Conservation (phyloP, 2,888 invertebrate genomes). For the Amorpha juglandis region DNA sequence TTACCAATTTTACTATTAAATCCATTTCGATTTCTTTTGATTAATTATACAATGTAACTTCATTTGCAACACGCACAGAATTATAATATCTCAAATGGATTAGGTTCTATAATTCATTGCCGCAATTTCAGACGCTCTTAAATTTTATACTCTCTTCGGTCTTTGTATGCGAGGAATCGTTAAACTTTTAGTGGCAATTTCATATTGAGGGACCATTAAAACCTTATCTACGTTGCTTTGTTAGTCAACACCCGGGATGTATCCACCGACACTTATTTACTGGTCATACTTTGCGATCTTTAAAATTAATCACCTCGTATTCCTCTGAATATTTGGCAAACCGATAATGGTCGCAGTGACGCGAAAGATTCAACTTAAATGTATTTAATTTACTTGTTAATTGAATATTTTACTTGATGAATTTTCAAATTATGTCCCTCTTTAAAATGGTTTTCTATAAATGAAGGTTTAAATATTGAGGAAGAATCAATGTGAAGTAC, state of each 20-base stretch:
- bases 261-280: constrained; percentile 37
- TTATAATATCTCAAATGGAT: constrained; percentile 14
- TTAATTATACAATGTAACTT: background rate
- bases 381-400: too few species aligned
- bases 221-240: constrained; percentile 55
- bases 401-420: too few species aligned
- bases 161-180: constrained; percentile 52
- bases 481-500: background rate
- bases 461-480: background rate
- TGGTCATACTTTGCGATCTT: constrained; percentile 23
- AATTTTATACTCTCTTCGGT: constrained; percentile 37
- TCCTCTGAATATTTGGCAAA: background rate
- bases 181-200: constrained; percentile 66
- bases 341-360: too few species aligned
- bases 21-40: background rate
- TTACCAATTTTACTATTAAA: background rate
- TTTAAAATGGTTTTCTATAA: background rate
- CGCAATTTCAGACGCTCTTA: constrained; percentile 27
- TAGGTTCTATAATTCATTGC: constrained; percentile 12
- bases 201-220: constrained; percentile 50
- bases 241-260: constrained; percentile 39
- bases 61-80: background rate
- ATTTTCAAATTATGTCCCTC: background rate
- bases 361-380: too few species aligned
- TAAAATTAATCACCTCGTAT: background rate